phyloP scores from a whole-genome alignment of 2,113 vertebrate genomes.

The Cromileptes altivelis region DNA sequence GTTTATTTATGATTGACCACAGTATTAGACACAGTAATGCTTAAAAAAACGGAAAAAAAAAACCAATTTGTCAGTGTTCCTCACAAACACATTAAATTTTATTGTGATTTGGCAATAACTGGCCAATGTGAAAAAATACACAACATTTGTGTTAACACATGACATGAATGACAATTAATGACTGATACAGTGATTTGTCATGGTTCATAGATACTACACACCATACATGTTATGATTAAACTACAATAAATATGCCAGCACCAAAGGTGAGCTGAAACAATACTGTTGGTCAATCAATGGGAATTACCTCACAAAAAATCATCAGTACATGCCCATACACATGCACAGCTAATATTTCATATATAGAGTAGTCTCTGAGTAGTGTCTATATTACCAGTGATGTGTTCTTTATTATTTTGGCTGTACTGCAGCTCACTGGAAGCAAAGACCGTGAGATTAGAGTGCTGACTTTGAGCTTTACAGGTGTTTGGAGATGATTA shows the following conservation, averaged over 20 bases:
- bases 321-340: no score
- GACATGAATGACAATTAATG: not conserved
- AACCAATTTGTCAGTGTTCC: not conserved
- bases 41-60: not conserved
- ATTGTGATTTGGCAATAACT: not conserved
- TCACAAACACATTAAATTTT: not conserved
- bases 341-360: not conserved
- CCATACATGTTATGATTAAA: not conserved
- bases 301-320: not conserved
- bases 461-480: slow-evolving; percentile 13
- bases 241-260: not conserved
- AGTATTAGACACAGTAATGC: no score
- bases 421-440: not conserved
- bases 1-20: no score
- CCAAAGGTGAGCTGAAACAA: not conserved
- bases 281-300: not conserved
- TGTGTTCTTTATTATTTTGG: not conserved
- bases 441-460: not conserved
- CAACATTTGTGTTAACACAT: no score
- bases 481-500: slow-evolving; percentile 19
- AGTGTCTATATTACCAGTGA: not conserved
- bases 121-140: not conserved
- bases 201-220: no score
- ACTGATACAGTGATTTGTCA: not conserved
- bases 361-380: not conserved